Evolutionary conservation across 2,888 invertebrate genomes (phyloP).

Genomic region (Agrochola lychnidis): DNA sequence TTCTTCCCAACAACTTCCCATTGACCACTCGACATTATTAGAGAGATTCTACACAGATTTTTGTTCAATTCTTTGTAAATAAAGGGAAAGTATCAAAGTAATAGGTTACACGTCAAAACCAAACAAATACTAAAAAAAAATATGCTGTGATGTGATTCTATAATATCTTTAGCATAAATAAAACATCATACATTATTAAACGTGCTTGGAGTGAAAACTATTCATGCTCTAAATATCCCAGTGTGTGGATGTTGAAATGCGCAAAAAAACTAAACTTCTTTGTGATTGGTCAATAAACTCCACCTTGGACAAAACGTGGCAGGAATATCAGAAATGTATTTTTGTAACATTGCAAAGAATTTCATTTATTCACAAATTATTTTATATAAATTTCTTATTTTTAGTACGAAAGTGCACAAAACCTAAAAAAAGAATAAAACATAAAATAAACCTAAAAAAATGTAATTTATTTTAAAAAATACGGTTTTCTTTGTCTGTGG

Average conservation of each 20-base stretch:
- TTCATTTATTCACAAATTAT: not conserved
- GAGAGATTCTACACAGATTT: slow-evolving; percentile 66
- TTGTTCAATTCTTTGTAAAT: slow-evolving; percentile 82
- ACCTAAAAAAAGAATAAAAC: accelerated
- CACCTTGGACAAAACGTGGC: slow-evolving; percentile 89
- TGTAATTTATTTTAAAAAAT: not conserved
- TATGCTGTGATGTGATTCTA: not conserved
- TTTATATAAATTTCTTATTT: not conserved
- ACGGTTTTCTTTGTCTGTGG: slow-evolving; percentile 40
- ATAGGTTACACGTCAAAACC: slow-evolving; percentile 88
- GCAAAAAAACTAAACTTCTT: slow-evolving; percentile 59
- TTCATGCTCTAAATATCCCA: slow-evolving; percentile 40
- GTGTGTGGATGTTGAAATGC: slow-evolving; percentile 28
- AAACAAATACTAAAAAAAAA: slow-evolving; percentile 78
- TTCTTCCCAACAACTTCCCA: slow-evolving; percentile 94
- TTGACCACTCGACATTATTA: slow-evolving; percentile 90
- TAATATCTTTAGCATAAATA: slow-evolving; percentile 32
- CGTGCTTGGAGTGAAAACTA: not conserved
- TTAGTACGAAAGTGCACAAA: no score
- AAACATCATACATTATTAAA: not conserved
- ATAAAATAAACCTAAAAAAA: no score
- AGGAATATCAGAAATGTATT: slow-evolving; percentile 53
- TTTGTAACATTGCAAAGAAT: slow-evolving; percentile 5
- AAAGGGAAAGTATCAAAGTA: slow-evolving; percentile 78
- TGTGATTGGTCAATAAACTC: slow-evolving; percentile 83